Base-by-base conservation (phyloP, 2,797 vertebrate species). In the Tapirus indicus region DNA sequence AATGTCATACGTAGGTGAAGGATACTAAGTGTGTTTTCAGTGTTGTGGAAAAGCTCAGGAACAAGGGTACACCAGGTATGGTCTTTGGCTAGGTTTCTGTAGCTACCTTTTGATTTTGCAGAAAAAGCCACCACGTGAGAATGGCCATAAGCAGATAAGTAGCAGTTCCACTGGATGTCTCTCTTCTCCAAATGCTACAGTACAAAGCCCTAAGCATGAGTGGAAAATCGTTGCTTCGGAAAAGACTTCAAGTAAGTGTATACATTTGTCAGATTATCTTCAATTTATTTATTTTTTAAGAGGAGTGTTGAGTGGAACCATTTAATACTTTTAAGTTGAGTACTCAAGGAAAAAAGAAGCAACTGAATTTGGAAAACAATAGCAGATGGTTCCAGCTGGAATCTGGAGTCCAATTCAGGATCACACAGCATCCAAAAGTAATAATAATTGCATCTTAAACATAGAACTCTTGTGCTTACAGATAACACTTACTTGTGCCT, bases 211-310 rank as follows among this genome's bases (percentile, higher is more conserved):
- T 99, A 99, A 99, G 98, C 99, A 99, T 95, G 99, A 99, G 97
- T 99, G 99, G 99, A 99, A 99, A 99, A 99, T 99, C 98, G 99
- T 99, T 98, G 99, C 99, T 98, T 99, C 99, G 13, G 99, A 99
- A 99, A 99, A 99, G 99, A 99, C 99, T 74, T 99, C 99, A 98
- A 99, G 99, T 99, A 99, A 99, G 99, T 98, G 32, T 68, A 74
- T 58, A 69, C 11, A 62, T 32, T 77, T 88, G 72, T 38, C 54
- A 66, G n/a, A 32, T 82, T 94, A 49, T 92, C 58, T 96, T 97
- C 56, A 35, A 9, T 32, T 89, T 95, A 54, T 21, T 74, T 84
- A 32, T 86, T 75, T 96, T 74, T 87, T 82, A 91, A 92, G 64
- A 74, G 44, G 58, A 96, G 11, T 74, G 18, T 64, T 96, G 71